Base-by-base conservation (phyloP, 1,140 invertebrate species). In the Pararge aegeria region DNA sequence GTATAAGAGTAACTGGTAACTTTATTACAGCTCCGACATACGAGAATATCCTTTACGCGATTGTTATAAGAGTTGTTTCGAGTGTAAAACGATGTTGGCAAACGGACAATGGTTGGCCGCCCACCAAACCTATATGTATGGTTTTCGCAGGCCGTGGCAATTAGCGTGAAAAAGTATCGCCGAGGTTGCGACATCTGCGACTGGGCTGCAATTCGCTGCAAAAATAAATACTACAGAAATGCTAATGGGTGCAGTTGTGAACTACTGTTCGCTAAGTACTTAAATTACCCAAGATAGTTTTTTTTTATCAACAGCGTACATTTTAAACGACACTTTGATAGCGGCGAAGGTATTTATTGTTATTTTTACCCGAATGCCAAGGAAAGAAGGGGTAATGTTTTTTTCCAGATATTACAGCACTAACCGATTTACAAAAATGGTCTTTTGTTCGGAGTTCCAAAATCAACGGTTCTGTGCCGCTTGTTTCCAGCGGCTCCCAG, bases 141-240 rank as follows among this genome's bases (percentile, higher is more conserved):
- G 62, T 61, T 68, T 68, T 68, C 59, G 51, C 63, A 56, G 55
- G 44, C 66, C 55, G 37, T 65, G 58, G 68, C 65, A 71, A 71
- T 71, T 71, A 71, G 61, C 49, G 65, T 67, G 68, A 67, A 70
- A 70, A 70, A 70, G 59, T 70, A 58, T 59, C 52, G 57, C 55
- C 54, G 57, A 70, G 55, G 49, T 53, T 60, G 64, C 49, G 61
- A 49, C 64, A 70, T 67, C 61, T 70, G 68, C 21, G 52, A 27
- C 52, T 16, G 20, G 42, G 37, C 52, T 44, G 52, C 38, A 46
- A 46, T 55, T 55, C 44, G 24, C 30, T 44, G 52, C 38, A 21
- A 21, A 27, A 29, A 55, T 13, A 21, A 55, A 55, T 40, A 40
- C 0, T 42, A 15, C 13, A 42, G 5, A 42, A 16, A 16, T 42